A percentile compares a stretch with the other conserved stretches of the same genome.
Conservation (phyloP, 2,113 vertebrate genomes). For the Gadus macrocephalus region DNA sequence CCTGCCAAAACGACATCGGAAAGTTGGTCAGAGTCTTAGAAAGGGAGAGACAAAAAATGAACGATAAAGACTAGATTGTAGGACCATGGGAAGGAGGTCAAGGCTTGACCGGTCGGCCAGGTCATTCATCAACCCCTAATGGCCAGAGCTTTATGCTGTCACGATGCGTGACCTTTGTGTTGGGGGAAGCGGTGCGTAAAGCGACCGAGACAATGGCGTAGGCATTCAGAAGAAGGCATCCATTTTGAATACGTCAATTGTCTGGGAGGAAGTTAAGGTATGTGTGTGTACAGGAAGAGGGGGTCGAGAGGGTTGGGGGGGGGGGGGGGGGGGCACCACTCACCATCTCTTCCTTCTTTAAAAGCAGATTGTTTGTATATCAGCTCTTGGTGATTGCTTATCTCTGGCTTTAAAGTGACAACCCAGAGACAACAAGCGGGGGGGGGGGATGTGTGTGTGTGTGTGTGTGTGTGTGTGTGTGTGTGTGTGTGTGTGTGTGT, state of each 20-base stretch:
- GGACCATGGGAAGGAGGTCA: slow-evolving; percentile 43
- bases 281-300: slow-evolving; percentile 36
- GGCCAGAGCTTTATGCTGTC: slow-evolving; percentile 64
- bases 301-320: slow-evolving; percentile 24
- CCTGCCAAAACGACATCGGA: slow-evolving; percentile 11
- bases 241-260: slow-evolving; percentile 65
- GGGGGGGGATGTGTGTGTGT: not conserved
- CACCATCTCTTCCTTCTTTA: slow-evolving; percentile 32
- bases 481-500: not conserved
- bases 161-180: slow-evolving; percentile 64
- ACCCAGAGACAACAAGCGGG: slow-evolving; percentile 27
- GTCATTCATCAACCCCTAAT: slow-evolving; percentile 69
- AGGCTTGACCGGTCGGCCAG: slow-evolving; percentile 56
- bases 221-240: slow-evolving; percentile 45
- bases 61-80: slow-evolving; percentile 47
- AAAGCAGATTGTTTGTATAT: slow-evolving; percentile 46
- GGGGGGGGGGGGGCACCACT: slow-evolving; percentile 23
- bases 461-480: not conserved
- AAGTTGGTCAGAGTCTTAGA: slow-evolving; percentile 5
- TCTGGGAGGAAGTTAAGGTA: not conserved
- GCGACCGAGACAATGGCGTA: slow-evolving; percentile 57
- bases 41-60: not conserved
- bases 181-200: slow-evolving; percentile 41
- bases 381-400: slow-evolving; percentile 48
- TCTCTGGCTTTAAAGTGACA: slow-evolving; percentile 36